Evolutionary conservation across 2,888 invertebrate species (phyloP), one percentile per base, ranked within the genome.

Genomic region (Drosophila quasianomalipes): DNA sequence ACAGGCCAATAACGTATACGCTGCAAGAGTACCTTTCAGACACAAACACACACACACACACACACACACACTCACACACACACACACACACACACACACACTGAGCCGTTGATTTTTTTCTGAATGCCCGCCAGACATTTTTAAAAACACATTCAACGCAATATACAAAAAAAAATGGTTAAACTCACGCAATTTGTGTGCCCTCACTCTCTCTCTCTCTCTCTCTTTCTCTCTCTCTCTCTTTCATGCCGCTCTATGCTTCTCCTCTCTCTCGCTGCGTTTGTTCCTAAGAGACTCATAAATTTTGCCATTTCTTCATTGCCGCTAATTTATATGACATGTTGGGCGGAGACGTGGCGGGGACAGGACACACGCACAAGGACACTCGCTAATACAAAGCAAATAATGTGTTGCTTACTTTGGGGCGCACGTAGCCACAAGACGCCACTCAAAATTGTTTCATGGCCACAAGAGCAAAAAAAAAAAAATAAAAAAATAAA

Each of bases 291-390:
- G 89, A 87, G 91, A 86, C 85, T 88, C 90, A 92, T 92, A 92
- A 91, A 92, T 92, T 92, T 88, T 75, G 83, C 84, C 89, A 88
- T 91, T 92, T 88, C 81, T 88, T 89, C 87, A 90, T 87, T 84
- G 90, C 77, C 83, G 82, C 89, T 87, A 91, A 88, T 88, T 90
- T 86, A 83, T 81, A 89, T 84, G 77, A 83, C 76, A 83, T 67
- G 47, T 16, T 16, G 47, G 47, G 16, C 2, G 16, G 58, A 16
- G 26, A 28, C 1, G 51, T 47, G 47, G 54, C 4, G 52, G 55
- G 35, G 51, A 4, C 31, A 52, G 49, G 49, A 37, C 22, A n/a
- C n/a, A 31, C 31, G 39, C 75, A 54, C 66, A 81, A 73, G 82
- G 85, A 72, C 70, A 74, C 58, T 67, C 69, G 71, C 85, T 90